These are phyloP conservation scores for Prorops nasuta DNA, from an alignment of 1,140 invertebrate genomes.

Conservation along the genomic window DNA sequence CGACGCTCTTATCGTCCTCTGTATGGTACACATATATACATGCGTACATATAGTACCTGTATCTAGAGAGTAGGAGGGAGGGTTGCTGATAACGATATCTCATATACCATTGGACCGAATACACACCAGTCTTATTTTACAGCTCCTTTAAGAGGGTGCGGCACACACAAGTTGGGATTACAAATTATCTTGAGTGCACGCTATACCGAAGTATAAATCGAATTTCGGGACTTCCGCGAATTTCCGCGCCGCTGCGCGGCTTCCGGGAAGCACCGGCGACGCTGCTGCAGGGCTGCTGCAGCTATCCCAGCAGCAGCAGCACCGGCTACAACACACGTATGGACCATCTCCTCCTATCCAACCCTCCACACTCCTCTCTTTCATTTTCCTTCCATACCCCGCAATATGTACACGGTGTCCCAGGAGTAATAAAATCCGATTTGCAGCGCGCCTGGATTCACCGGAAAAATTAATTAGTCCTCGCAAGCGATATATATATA, in stretches of 20 bases:
- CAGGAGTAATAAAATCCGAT: no score
- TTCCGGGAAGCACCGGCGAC: background rate
- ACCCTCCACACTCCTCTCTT: background rate
- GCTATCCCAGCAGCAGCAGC: background rate
- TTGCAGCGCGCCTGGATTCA: no score
- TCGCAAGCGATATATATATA: no score
- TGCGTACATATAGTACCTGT: no score
- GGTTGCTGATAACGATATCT: background rate
- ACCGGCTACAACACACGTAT: background rate
- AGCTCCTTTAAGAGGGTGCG: conserved; percentile 3
- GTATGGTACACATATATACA: no score
- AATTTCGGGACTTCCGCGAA: background rate
- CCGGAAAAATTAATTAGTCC: no score
- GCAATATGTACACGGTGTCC: no score
- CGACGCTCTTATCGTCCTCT: conserved; percentile 20
- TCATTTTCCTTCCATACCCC: background rate
- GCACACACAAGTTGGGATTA: background rate
- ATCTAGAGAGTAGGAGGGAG: background rate
- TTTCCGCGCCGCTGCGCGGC: background rate
- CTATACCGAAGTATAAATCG: conserved; percentile 3
- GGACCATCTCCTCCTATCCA: background rate
- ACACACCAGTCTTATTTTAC: conserved; percentile 2
- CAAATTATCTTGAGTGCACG: conserved; percentile 8
- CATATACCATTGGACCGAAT: background rate
- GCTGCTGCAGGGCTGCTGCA: background rate